These are phyloP conservation scores for Lepus townsendii DNA, from an alignment of 2,797 vertebrate species.

Conservation along the genomic window DNA sequence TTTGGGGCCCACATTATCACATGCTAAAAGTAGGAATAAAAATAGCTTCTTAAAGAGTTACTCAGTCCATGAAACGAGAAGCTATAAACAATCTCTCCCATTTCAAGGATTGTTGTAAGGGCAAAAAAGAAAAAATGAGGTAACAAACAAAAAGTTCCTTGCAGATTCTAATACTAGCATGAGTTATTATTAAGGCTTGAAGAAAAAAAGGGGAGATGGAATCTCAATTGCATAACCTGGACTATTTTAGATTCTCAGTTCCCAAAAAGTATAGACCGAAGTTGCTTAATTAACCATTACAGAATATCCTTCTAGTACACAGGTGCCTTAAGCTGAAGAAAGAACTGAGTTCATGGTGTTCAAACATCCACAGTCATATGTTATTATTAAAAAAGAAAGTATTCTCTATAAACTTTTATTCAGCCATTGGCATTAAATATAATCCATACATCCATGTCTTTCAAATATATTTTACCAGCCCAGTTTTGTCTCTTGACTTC, in stretches of 20 bases:
- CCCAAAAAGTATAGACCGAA: not conserved
- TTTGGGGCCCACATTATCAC: not conserved
- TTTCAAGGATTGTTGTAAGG: not conserved
- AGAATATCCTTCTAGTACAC: not conserved
- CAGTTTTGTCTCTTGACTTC: not conserved
- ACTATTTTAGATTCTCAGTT: not conserved
- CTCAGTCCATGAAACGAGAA: not conserved
- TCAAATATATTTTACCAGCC: not conserved
- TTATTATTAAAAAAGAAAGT: conserved; percentile 5
- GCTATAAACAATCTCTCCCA: not conserved
- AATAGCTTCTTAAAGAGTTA: not conserved
- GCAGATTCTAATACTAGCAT: not conserved
- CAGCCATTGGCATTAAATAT: not conserved
- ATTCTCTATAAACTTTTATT: not conserved
- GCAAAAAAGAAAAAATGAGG: not conserved
- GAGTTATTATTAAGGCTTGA: not conserved
- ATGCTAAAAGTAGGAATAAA: not conserved
- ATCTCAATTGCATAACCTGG: not conserved
- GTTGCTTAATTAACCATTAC: not conserved
- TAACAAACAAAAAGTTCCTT: not conserved
- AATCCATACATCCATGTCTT: not conserved
- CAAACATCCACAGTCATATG: not conserved
- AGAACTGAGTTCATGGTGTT: not conserved
- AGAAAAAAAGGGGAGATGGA: not conserved
- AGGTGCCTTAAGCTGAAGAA: not conserved